A percentile compares a stretch with the other conserved stretches of the same genome.
Conservation (phyloP, 2,888 invertebrate genomes). For the Drosophila prostipennis region DNA sequence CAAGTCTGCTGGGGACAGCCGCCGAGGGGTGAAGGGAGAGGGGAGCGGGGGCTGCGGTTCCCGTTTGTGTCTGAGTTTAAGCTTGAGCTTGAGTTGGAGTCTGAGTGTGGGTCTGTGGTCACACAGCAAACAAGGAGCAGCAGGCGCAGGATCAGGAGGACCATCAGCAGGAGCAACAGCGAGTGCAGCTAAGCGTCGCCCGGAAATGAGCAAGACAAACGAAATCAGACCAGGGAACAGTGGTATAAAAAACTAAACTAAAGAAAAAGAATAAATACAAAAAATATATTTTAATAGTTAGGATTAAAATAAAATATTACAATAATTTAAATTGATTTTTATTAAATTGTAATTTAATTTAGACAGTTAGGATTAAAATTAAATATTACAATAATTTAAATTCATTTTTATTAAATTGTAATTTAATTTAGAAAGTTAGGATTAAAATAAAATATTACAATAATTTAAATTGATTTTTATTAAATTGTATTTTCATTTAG, state of each 20-base stretch:
- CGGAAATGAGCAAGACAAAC: constrained; percentile 64
- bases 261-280: background rate
- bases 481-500: too few relatives aligned
- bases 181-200: constrained; percentile 43
- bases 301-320: too few relatives aligned
- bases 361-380: too few relatives aligned
- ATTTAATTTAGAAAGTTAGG: too few relatives aligned
- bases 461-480: too few relatives aligned
- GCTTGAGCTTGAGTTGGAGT: constrained; percentile 14
- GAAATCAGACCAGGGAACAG: constrained; percentile 12
- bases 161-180: constrained; percentile 5
- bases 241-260: background rate
- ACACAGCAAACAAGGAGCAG: constrained; percentile 45
- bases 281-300: background rate
- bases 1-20: constrained; percentile 64
- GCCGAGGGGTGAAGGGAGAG: constrained; percentile 9
- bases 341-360: too few relatives aligned
- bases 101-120: constrained; percentile 38
- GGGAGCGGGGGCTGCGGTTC: constrained; percentile 6
- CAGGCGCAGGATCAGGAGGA: constrained; percentile 14
- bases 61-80: constrained; percentile 25
- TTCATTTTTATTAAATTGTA: too few relatives aligned
- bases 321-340: too few relatives aligned
- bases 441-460: too few relatives aligned
- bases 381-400: too few relatives aligned